These are phyloP conservation scores for Calephelis nemesis DNA, from an alignment of 1,140 invertebrate genomes.

Conservation along the genomic window DNA sequence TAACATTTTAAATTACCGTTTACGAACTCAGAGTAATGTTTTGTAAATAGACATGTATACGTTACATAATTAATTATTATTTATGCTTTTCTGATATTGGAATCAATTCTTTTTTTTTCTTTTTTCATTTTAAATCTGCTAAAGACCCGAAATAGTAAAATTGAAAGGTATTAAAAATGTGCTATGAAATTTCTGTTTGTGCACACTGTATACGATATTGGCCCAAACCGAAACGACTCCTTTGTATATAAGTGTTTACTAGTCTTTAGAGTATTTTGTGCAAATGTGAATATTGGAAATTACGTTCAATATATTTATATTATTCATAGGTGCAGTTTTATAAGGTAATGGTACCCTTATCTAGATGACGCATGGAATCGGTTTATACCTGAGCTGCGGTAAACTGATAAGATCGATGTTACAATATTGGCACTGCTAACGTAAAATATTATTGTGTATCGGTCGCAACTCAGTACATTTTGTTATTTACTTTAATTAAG, in stretches of 20 bases:
- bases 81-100: too few relatives aligned
- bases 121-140: too few relatives aligned
- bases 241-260: conserved; percentile 23
- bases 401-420: conserved; percentile 45
- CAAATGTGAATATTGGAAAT: conserved; percentile 32
- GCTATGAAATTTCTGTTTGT: too few relatives aligned
- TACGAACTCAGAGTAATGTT: too few relatives aligned
- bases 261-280: conserved; percentile 29
- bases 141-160: too few relatives aligned
- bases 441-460: conserved; percentile 34
- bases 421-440: conserved; percentile 38
- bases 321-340: conserved; percentile 16
- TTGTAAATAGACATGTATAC: too few relatives aligned
- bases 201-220: too few relatives aligned
- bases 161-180: too few relatives aligned
- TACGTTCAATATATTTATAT: conserved; percentile 14
- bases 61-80: too few relatives aligned
- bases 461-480: conserved; percentile 22
- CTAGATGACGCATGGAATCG: conserved; percentile 45
- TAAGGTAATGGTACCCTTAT: conserved; percentile 32
- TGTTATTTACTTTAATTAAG: not conserved
- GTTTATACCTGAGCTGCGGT: conserved; percentile 33
- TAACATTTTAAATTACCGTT: too few relatives aligned
- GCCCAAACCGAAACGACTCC: not conserved
- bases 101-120: too few relatives aligned